phyloP scores from a whole-genome alignment of 2,113 vertebrate genomes.

The Phaethon lepturus region DNA sequence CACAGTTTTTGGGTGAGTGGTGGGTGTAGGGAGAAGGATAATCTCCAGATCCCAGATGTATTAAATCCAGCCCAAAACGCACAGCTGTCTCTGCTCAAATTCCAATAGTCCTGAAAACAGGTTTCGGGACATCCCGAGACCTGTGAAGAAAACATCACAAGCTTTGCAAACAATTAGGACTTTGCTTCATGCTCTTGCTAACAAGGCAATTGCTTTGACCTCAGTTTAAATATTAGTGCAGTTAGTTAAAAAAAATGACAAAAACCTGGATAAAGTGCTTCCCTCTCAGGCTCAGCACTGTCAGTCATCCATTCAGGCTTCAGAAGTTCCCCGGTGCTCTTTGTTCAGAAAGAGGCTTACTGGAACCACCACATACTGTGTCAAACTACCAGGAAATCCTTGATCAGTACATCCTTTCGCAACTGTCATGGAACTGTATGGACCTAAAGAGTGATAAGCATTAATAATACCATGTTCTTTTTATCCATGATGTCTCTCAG shows the following conservation, averaged over 20 bases:
- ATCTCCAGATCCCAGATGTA: neutral
- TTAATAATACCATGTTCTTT: constrained; percentile 66
- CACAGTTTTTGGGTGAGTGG: neutral
- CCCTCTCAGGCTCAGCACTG: constrained; percentile 44
- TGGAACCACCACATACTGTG: constrained; percentile 57
- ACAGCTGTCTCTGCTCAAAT: neutral
- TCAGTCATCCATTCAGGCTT: constrained; percentile 67
- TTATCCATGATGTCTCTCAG: constrained; percentile 39
- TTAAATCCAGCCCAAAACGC: neutral
- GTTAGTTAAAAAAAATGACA: constrained; percentile 20
- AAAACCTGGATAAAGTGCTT: constrained; percentile 44
- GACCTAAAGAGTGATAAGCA: constrained; percentile 73
- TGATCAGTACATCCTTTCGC: constrained; percentile 75
- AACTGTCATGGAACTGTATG: constrained; percentile 71
- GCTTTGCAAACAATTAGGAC: neutral
- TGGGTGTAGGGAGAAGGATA: neutral
- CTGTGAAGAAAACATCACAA: neutral
- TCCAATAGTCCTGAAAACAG: neutral
- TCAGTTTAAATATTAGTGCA: neutral
- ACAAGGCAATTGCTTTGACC: neutral
- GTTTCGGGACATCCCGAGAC: neutral
- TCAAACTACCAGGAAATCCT: constrained; percentile 68
- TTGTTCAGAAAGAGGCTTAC: constrained; percentile 72
- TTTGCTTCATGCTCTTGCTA: constrained; percentile 17
- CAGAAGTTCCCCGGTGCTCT: constrained; percentile 36